Conservation (phyloP, 1,140 invertebrate species). For the Agrypnia vestita region DNA sequence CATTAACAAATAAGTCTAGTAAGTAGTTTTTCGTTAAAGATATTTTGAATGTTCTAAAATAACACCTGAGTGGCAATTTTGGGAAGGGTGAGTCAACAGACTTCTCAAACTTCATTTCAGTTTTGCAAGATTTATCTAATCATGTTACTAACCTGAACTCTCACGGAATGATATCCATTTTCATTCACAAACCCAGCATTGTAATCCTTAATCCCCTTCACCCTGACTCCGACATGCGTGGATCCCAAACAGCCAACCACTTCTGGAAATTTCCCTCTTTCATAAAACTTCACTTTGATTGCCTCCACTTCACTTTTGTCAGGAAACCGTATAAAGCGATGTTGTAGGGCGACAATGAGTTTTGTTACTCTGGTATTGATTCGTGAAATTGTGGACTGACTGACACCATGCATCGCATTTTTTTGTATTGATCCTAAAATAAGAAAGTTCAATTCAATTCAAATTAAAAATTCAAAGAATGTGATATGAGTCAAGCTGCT, state of each 20-base stretch:
- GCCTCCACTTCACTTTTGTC: conserved; percentile 45
- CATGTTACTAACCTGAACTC: conserved; percentile 47
- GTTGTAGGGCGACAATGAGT: conserved; percentile 49
- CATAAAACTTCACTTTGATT: conserved; percentile 54
- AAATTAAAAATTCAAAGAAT: neutral
- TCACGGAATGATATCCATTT: conserved; percentile 58
- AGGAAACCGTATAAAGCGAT: conserved; percentile 54
- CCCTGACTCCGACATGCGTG: conserved; percentile 54
- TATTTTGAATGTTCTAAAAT: too few relatives aligned
- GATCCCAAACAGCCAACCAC: conserved; percentile 55
- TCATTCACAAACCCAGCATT: conserved; percentile 56
- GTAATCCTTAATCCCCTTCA: conserved; percentile 55
- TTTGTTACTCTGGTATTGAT: conserved; percentile 56
- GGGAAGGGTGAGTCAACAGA: too few relatives aligned
- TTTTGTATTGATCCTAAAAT: conserved; percentile 55
- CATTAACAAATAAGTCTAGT: too few relatives aligned
- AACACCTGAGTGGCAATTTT: too few relatives aligned
- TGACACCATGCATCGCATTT: conserved; percentile 55
- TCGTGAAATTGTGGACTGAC: conserved; percentile 55
- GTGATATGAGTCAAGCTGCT: neutral
- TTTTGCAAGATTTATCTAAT: too few relatives aligned
- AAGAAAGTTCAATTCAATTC: neutral
- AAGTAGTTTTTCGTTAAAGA: too few relatives aligned
- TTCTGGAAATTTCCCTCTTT: conserved; percentile 56
- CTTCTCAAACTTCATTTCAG: too few relatives aligned